Evolutionary conservation across 2,888 invertebrate species (phyloP).

Genomic region (Nemurella pictetii): DNA sequence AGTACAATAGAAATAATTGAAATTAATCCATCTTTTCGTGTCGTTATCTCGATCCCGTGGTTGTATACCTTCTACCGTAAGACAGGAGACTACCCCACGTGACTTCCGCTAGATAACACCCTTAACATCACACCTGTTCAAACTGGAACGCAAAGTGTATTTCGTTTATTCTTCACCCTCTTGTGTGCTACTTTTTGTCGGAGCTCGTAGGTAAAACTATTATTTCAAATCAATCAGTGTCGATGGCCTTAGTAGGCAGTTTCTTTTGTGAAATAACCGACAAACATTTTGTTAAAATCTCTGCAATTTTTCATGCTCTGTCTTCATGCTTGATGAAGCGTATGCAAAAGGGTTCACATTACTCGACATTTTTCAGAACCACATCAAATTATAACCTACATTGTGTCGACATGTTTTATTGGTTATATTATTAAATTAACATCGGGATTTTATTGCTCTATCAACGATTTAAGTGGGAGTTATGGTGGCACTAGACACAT

Average conservation of each 20-base stretch:
- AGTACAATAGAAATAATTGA: not conserved
- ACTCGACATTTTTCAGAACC: too few species aligned
- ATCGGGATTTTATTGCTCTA: too few species aligned
- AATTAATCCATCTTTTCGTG: slow-evolving; percentile 1
- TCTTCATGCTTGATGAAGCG: not conserved
- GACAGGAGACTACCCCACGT: not conserved
- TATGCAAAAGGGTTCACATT: not conserved
- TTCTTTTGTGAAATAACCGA: not conserved
- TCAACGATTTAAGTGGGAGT: too few species aligned
- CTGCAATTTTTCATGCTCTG: not conserved
- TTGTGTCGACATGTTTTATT: too few species aligned
- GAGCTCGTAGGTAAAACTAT: not conserved
- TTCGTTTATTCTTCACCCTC: not conserved
- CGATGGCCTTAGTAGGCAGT: not conserved
- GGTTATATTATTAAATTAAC: too few species aligned
- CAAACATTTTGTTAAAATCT: not conserved
- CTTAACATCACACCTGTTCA: not conserved
- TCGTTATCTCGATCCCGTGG: not conserved
- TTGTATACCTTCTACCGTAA: not conserved
- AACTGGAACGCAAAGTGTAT: not conserved
- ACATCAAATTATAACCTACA: too few species aligned
- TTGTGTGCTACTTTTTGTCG: not conserved
- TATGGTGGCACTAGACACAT: too few species aligned
- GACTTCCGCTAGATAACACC: not conserved
- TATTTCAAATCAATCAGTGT: slow-evolving; percentile 7